A percentile compares a stretch with the other conserved stretches of the same genome.
phyloP scores from a whole-genome alignment of 2,113 vertebrate genomes.

The Hemiscyllium ocellatum region DNA sequence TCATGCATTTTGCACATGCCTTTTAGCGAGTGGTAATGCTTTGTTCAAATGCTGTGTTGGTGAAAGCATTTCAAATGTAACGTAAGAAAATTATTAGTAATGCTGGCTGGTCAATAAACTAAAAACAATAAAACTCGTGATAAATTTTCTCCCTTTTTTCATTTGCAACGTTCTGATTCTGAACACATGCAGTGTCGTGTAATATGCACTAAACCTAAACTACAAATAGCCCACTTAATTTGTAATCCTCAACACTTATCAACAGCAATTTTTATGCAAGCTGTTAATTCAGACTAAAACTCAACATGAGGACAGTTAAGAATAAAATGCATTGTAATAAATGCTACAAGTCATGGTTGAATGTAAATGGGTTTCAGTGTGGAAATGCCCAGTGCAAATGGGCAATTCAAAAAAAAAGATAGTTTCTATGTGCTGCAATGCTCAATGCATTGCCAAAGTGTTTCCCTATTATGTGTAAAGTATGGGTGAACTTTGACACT shows the following conservation, averaged over 20 bases:
- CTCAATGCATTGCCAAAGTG: not conserved
- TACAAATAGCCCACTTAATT: not conserved
- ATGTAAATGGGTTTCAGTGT: not conserved
- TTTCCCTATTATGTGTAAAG: not conserved
- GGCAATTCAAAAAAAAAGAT: not conserved
- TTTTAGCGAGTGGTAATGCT: not conserved
- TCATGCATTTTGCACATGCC: not conserved
- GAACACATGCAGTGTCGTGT: not conserved
- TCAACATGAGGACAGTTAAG: not conserved
- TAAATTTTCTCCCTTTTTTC: not conserved
- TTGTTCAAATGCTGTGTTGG: not conserved
- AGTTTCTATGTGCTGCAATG: not conserved
- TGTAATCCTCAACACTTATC: not conserved
- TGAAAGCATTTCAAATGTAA: not conserved
- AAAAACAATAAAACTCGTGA: not conserved
- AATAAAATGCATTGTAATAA: not conserved
- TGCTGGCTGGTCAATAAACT: not conserved
- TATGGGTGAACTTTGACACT: not conserved
- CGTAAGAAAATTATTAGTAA: conserved; percentile 6
- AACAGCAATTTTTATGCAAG: not conserved
- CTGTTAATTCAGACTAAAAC: conserved; percentile 8
- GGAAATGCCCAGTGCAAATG: not conserved
- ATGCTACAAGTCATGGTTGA: not conserved
- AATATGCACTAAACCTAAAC: not conserved
- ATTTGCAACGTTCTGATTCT: not conserved